These are phyloP conservation scores for Eutolmus rufibarbis DNA, from an alignment of 2,888 invertebrate species.

Conservation along the genomic window DNA sequence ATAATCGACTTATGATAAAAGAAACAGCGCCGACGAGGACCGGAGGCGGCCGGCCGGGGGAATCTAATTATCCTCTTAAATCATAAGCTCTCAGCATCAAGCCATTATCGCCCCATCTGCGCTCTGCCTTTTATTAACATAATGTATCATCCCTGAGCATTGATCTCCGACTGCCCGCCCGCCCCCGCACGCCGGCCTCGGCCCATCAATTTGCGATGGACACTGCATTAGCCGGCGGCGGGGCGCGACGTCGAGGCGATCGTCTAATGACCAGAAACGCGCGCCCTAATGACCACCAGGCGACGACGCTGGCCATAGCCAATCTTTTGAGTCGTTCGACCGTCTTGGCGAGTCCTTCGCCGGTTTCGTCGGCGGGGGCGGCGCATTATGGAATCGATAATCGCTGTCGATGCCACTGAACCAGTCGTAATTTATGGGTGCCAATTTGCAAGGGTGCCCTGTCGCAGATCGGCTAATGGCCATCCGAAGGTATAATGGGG, in stretches of 20 bases:
- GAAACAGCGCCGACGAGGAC: conserved; percentile 11
- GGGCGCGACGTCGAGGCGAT: neutral
- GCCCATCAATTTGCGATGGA: conserved; percentile 20
- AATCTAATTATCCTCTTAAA: conserved; percentile 45
- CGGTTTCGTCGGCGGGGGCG: neutral
- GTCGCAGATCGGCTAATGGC: conserved; percentile 12
- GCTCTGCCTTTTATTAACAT: conserved; percentile 46
- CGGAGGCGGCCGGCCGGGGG: neutral
- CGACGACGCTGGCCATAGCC: neutral
- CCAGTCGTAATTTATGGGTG: conserved; percentile 33
- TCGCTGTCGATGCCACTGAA: conserved; percentile 36
- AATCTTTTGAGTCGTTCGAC: conserved; percentile 27
- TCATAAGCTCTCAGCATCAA: conserved; percentile 39
- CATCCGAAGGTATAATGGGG: conserved; percentile 33
- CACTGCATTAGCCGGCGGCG: neutral
- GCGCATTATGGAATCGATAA: conserved; percentile 37
- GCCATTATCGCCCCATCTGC: conserved; percentile 42
- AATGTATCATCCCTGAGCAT: conserved; percentile 43
- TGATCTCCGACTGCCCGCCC: conserved; percentile 25
- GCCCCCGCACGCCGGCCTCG: neutral
- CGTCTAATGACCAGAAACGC: conserved; percentile 32
- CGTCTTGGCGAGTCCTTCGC: conserved; percentile 1
- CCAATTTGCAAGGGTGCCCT: conserved; percentile 30
- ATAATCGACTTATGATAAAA: conserved; percentile 45
- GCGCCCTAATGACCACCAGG: conserved; percentile 28